Percentiles rank a stretch among this genome's conserved stretches.
These are phyloP conservation scores for Aplochiton taeniatus DNA, from an alignment of 2,797 vertebrate genomes.

Conservation along the genomic window DNA sequence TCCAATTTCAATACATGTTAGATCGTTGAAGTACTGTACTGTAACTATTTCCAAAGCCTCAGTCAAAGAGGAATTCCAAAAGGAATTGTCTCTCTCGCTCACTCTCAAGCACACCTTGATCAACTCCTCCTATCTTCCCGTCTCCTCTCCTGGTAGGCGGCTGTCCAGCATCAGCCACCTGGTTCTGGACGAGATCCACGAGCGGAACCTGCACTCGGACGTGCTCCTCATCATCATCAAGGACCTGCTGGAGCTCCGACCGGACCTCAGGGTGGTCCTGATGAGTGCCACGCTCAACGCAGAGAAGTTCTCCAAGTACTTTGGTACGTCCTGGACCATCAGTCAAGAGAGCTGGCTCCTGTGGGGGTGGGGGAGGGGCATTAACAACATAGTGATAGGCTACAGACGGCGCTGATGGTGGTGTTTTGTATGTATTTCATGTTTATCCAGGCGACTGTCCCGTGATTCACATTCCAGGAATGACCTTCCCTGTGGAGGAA, in stretches of 20 bases:
- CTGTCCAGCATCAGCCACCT: slow-evolving; percentile 90
- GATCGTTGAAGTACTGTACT: too few species aligned
- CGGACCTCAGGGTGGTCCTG: slow-evolving; percentile 89
- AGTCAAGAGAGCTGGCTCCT: too few species aligned
- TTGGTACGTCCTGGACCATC: slow-evolving; percentile 71
- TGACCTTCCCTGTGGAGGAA: slow-evolving; percentile 93
- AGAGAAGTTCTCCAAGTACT: slow-evolving; percentile 95
- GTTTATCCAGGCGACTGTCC: slow-evolving; percentile 82
- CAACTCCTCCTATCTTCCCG: background rate
- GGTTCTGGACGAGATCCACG: slow-evolving; percentile 95
- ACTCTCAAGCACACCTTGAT: slow-evolving; percentile 6
- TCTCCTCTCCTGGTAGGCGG: slow-evolving; percentile 63
- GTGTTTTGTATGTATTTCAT: background rate
- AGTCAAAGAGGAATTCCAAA: too few species aligned
- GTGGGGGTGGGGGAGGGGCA: too few species aligned
- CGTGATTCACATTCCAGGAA: slow-evolving; percentile 95
- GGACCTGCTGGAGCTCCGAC: slow-evolving; percentile 81
- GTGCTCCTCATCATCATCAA: slow-evolving; percentile 92
- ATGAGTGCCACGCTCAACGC: slow-evolving; percentile 98
- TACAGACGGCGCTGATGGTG: too few species aligned
- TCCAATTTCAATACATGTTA: too few species aligned
- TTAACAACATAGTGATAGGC: too few species aligned
- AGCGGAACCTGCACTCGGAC: slow-evolving; percentile 95
- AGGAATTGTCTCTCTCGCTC: slow-evolving; percentile 1
- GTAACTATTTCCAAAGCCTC: background rate